phyloP scores from a whole-genome alignment of 2,797 vertebrate species.

The Coranthus polyacanthus region DNA sequence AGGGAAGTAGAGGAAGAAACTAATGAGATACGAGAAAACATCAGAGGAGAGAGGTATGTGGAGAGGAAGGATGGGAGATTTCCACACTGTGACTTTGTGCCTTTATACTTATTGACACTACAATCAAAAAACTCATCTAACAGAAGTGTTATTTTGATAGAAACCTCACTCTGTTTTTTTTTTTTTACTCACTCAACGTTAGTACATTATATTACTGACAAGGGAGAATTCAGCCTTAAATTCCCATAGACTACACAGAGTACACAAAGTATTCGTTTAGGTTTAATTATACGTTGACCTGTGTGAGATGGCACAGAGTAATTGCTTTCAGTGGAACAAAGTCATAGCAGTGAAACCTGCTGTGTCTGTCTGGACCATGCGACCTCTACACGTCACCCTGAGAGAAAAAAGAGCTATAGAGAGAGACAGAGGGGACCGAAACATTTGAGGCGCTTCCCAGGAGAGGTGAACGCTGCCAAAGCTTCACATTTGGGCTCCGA shows the following conservation, averaged over 20 bases:
- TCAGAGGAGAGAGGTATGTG: neutral
- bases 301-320: slow-evolving; percentile 15
- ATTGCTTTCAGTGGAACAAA: slow-evolving; percentile 31
- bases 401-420: slow-evolving; percentile 4
- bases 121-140: too few species aligned
- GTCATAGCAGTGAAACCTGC: slow-evolving; percentile 52
- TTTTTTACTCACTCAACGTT: too few species aligned
- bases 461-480: slow-evolving; percentile 48
- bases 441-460: slow-evolving; percentile 54
- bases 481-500: slow-evolving; percentile 26
- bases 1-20: slow-evolving; percentile 5
- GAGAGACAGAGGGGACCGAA: slow-evolving; percentile 36
- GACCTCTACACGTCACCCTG: slow-evolving; percentile 63
- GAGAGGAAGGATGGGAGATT: slow-evolving; percentile 1
- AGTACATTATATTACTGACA: neutral
- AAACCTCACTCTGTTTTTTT: too few species aligned
- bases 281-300: slow-evolving; percentile 15
- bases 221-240: neutral
- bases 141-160: too few species aligned
- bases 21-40: slow-evolving; percentile 15
- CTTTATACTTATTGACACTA: too few species aligned
- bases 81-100: neutral
- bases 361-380: slow-evolving; percentile 50
- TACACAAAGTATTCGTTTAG: neutral
- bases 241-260: too few species aligned